Conservation (phyloP, 2,797 vertebrate genomes). For the Columba guinea region DNA sequence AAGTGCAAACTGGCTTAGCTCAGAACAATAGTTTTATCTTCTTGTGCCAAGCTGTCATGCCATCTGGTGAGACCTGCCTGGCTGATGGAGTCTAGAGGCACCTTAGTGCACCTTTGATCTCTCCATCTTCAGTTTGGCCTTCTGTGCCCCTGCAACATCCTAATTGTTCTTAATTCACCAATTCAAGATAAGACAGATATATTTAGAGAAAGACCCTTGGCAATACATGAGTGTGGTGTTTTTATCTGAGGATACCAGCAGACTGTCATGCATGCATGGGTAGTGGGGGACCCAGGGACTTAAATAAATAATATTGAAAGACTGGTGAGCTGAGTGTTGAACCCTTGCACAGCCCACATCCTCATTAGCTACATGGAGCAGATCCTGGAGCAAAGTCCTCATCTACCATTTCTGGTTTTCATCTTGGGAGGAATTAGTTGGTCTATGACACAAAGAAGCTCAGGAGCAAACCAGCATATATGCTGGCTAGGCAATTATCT, state of each 20-base stretch:
- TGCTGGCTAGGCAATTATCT: neutral
- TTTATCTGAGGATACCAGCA: neutral
- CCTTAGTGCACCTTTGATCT: neutral
- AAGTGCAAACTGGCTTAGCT: neutral
- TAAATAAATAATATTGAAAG: neutral
- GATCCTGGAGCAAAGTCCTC: neutral
- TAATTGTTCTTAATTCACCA: neutral
- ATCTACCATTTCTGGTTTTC: neutral
- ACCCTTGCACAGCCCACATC: neutral
- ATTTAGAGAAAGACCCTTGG: neutral
- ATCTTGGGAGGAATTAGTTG: neutral
- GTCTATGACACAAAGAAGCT: neutral
- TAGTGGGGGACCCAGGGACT: neutral
- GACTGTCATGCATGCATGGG: neutral
- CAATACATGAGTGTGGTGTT: neutral
- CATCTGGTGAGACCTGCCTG: neutral
- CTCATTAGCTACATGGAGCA: accelerated
- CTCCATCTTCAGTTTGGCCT: neutral
- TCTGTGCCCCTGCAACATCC: neutral
- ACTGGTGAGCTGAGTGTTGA: neutral
- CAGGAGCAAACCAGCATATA: neutral
- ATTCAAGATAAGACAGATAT: neutral
- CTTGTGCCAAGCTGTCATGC: neutral
- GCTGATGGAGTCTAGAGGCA: neutral
- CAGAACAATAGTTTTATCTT: neutral